Evolutionary conservation across 2,888 invertebrate species (phyloP), one percentile per base, ranked within the genome.

Genomic region (Diploptera punctata): DNA sequence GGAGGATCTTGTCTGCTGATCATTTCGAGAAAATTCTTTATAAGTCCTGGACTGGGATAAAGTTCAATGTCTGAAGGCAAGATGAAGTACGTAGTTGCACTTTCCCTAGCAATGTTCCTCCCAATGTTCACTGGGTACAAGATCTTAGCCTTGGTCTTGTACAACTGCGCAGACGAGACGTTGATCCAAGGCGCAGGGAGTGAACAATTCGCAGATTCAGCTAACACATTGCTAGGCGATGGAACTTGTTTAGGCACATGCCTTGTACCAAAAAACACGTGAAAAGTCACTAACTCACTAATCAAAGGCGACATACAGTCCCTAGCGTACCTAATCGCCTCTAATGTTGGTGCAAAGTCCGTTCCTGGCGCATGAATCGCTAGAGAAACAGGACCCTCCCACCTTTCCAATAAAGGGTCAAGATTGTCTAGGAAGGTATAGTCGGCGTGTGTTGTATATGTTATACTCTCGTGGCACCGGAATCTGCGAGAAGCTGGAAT

Each of bases 401-500:
- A 97, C 84, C 92, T 88, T 81, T 93, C 91, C 80, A 95, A 84
- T 78, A 97, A 85, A 74, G 95, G 94, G 81, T 91, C 89, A 78
- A 96, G 86, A 83, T 97, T 97, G 83, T 96, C 94, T 80, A 97
- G 88, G 85, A 95, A 97, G 77, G 95, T 94, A 84, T 90, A 94
- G 80, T 96, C 96, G 3, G 94, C 95, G 82, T 97, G 97, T 16
- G 97, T 97, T 43, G 96, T 95, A 80, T 96, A 95, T 0, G 97
- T 97, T 76, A 97, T 88, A 77, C 91, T 91, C 83, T 95, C 94
- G 83, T 93, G 92, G 83, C 95, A 95, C 80, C 85, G 86, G 67
- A 92, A 81, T 54, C 84, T 82, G 79, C 89, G 89, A 76, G 81
- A 81, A 73, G 90, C 90, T 49, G 88, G 88, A 76, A 95, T 89